Conservation (phyloP, 2,113 vertebrate genomes). For the Catharus bicknelli region DNA sequence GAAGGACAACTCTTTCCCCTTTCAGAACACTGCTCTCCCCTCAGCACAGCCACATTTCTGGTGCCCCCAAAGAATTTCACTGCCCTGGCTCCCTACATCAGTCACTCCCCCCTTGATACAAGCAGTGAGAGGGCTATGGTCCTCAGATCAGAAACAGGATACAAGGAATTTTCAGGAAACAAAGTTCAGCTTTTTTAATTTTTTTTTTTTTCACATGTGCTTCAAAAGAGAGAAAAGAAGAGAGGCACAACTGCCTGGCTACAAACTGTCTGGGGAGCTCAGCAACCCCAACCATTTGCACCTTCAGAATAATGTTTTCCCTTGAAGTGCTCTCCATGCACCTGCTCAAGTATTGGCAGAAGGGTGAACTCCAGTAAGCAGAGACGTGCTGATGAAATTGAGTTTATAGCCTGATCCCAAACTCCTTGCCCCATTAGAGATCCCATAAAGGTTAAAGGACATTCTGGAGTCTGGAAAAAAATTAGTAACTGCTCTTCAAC, state of each 20-base stretch:
- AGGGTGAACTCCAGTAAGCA: neutral
- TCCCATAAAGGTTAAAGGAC: slow-evolving; percentile 9
- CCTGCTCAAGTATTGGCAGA: neutral
- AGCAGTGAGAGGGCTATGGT: slow-evolving; percentile 15
- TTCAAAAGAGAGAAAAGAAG: slow-evolving; percentile 15
- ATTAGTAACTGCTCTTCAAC: slow-evolving; percentile 51
- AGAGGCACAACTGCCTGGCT: neutral
- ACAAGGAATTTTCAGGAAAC: neutral
- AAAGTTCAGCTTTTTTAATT: neutral
- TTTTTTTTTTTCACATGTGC: neutral
- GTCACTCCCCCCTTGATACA: slow-evolving; percentile 47
- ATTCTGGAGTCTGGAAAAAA: slow-evolving; percentile 34
- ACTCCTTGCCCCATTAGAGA: slow-evolving; percentile 5
- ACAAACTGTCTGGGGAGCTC: neutral
- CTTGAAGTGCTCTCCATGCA: neutral
- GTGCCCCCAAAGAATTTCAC: slow-evolving; percentile 7
- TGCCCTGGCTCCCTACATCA: slow-evolving; percentile 50
- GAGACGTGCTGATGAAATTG: neutral
- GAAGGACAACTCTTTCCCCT: slow-evolving; percentile 59
- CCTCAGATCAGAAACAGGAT: neutral
- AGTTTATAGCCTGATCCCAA: slow-evolving; percentile 12
- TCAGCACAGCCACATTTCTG: slow-evolving; percentile 58
- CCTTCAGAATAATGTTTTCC: neutral
- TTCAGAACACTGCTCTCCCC: slow-evolving; percentile 64
- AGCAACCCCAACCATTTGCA: neutral